Percentiles rank a stretch among this genome's conserved stretches.
These are phyloP conservation scores for Dryoscopus gambensis DNA, from an alignment of 2,113 vertebrate species.

Conservation along the genomic window DNA sequence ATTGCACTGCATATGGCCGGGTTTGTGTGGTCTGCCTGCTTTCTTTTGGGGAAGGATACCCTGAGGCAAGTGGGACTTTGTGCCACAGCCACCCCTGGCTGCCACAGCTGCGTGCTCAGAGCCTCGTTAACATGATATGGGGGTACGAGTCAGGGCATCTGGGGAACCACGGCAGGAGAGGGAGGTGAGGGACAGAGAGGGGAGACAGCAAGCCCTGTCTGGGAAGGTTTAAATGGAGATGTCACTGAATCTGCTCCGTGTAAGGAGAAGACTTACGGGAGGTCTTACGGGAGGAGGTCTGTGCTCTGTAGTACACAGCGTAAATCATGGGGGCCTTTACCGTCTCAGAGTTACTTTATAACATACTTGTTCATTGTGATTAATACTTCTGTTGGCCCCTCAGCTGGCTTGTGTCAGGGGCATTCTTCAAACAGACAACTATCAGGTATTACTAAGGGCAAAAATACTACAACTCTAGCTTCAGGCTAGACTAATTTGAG, in stretches of 20 bases:
- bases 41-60: not conserved
- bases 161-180: not conserved
- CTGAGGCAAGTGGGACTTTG: rapidly evolving
- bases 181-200: rapidly evolving
- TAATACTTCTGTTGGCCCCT: not conserved
- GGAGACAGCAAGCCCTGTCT: not conserved
- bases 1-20: rapidly evolving
- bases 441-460: not conserved
- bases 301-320: rapidly evolving
- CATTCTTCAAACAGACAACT: not conserved
- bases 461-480: slow-evolving; percentile 3
- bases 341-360: not conserved
- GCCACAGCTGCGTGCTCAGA: not conserved
- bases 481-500: slow-evolving; percentile 24
- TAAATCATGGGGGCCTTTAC: not conserved
- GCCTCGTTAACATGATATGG: rapidly evolving
- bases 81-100: too few species aligned
- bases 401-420: not conserved
- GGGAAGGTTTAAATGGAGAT: not conserved
- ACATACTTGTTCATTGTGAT: not conserved
- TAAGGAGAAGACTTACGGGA: rapidly evolving
- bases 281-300: rapidly evolving
- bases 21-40: rapidly evolving
- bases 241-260: not conserved
- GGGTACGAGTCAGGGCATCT: rapidly evolving